phyloP scores from a whole-genome alignment of 2,113 vertebrate species.

The Erythrolamprus reginae region DNA sequence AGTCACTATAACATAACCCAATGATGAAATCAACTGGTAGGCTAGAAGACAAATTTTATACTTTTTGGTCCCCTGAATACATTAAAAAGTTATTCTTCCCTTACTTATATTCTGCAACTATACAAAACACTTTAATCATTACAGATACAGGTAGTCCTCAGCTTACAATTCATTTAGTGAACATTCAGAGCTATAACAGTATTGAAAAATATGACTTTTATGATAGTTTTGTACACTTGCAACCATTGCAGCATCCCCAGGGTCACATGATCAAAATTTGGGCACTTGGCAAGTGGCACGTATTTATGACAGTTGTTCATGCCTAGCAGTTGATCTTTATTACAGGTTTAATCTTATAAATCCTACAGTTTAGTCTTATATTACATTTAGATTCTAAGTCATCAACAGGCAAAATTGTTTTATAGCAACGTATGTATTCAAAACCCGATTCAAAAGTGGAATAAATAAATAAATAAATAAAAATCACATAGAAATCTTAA shows the following conservation, averaged over 20 bases:
- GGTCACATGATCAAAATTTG: background rate
- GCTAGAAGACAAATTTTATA: slow-evolving; percentile 3
- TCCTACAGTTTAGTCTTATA: background rate
- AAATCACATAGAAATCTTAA: background rate
- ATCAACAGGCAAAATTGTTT: background rate
- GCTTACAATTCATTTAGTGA: background rate
- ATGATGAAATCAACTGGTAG: slow-evolving; percentile 12
- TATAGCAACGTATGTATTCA: background rate
- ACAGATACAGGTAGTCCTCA: background rate
- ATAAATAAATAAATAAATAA: background rate
- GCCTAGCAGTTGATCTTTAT: background rate
- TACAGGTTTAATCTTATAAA: background rate
- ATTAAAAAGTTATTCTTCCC: background rate
- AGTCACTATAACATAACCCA: background rate
- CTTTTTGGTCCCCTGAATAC: background rate
- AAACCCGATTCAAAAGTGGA: background rate
- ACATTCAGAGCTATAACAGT: background rate
- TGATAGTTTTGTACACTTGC: background rate
- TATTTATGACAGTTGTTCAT: background rate
- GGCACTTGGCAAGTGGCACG: background rate
- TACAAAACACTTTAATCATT: background rate
- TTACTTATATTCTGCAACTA: background rate
- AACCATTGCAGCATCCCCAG: background rate
- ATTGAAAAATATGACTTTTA: background rate
- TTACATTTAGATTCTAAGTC: background rate